phyloP scores from a whole-genome alignment of 2,113 vertebrate species.

The Coregonus clupeaformis region DNA sequence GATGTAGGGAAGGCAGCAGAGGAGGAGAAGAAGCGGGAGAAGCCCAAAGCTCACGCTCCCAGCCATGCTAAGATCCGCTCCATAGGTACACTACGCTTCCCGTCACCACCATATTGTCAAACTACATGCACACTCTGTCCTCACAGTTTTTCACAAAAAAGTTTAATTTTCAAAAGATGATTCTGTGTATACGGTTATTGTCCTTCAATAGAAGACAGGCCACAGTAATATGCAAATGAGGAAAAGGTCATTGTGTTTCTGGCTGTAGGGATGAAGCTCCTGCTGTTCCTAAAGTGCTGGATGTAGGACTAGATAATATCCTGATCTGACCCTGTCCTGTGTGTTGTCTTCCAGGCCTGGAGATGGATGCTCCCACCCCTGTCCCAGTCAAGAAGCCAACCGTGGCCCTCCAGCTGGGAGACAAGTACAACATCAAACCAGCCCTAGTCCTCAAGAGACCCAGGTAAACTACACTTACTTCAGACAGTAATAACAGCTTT shows the following conservation, averaged over 20 bases:
- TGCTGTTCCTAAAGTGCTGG: not conserved
- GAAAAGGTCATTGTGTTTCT: not conserved
- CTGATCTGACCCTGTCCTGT: conserved; percentile 9
- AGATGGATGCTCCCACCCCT: conserved; percentile 83
- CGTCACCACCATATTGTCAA: not conserved
- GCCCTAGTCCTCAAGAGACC: conserved; percentile 84
- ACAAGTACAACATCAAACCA: conserved; percentile 93
- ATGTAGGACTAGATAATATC: not conserved
- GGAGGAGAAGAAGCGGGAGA: conserved; percentile 89
- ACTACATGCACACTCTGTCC: not conserved
- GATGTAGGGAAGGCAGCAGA: conserved; percentile 62
- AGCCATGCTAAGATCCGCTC: conserved; percentile 94
- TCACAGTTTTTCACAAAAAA: not conserved
- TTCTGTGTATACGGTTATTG: not conserved
- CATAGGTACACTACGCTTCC: conserved; percentile 74
- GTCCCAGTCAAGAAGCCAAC: conserved; percentile 79
- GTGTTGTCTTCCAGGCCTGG: conserved; percentile 75
- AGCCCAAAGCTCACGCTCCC: conserved; percentile 89
- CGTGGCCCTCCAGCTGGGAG: conserved; percentile 71
- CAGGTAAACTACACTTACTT: conserved; percentile 65
- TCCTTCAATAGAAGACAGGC: not conserved
- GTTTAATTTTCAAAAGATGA: not conserved
- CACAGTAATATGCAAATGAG: not conserved
- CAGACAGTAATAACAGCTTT: no score
- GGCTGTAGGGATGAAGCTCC: not conserved